phyloP scores from a whole-genome alignment of 2,797 vertebrate genomes.

The Pygocentrus nattereri region DNA sequence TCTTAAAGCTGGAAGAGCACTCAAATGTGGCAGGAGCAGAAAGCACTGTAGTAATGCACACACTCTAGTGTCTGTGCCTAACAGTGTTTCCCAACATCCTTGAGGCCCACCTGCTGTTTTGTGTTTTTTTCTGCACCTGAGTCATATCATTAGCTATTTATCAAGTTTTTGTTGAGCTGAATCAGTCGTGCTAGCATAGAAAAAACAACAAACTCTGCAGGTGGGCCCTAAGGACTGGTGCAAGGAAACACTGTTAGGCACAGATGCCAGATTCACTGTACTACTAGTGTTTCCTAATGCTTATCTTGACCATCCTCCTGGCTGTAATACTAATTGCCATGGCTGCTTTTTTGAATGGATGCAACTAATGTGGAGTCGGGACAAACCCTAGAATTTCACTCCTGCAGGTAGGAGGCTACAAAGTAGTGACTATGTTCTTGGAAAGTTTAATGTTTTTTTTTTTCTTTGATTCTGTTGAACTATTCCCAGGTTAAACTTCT shows the following conservation, averaged over 20 bases:
- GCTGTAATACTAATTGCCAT: too few species aligned
- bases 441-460: too few species aligned
- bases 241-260: constrained; percentile 2
- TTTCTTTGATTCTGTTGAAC: too few species aligned
- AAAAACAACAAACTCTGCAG: not conserved
- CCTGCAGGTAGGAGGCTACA: too few species aligned
- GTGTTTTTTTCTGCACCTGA: not conserved
- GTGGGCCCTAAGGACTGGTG: not conserved
- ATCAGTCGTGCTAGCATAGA: not conserved
- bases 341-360: too few species aligned
- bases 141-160: not conserved
- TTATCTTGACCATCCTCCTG: not conserved
- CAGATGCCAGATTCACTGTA: not conserved
- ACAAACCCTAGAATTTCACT: too few species aligned
- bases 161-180: not conserved
- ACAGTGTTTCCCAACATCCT: not conserved
- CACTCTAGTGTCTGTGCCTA: not conserved
- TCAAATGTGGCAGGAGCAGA: not conserved
- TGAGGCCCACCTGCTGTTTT: not conserved
- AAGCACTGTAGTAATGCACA: not conserved
- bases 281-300: not conserved
- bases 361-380: too few species aligned
- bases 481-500: too few species aligned
- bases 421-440: too few species aligned
- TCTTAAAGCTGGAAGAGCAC: not conserved